A percentile compares a stretch with the other conserved stretches of the same genome.
phyloP scores from a whole-genome alignment of 2,888 invertebrate genomes.

The Automeris io region DNA sequence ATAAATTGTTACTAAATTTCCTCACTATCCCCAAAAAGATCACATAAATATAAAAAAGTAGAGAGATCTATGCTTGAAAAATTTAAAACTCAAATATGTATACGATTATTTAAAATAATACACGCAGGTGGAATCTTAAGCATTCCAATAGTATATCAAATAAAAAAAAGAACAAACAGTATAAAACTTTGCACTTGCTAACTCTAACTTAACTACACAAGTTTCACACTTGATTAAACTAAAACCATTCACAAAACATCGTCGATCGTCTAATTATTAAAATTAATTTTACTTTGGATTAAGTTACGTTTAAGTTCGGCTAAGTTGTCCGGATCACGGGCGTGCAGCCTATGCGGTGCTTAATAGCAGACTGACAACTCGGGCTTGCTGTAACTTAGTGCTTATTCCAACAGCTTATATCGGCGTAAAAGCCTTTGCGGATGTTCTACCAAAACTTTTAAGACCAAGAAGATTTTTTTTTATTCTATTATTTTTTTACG shows the following conservation, averaged over 20 bases:
- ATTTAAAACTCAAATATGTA: too few species aligned
- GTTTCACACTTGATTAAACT: constrained; percentile 13
- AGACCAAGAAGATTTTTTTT: too few species aligned
- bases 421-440: not conserved
- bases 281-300: constrained; percentile 23
- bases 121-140: constrained; percentile 17
- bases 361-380: constrained; percentile 32
- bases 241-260: not conserved
- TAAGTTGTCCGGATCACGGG: constrained; percentile 17
- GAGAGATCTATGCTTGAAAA: too few species aligned
- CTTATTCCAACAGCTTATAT: constrained; percentile 9
- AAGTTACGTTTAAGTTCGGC: constrained; percentile 39
- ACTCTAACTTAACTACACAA: constrained; percentile 14
- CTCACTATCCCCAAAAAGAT: too few species aligned
- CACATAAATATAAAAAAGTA: too few species aligned
- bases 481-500: too few species aligned
- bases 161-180: constrained; percentile 22
- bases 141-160: constrained; percentile 27
- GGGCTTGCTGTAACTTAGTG: constrained; percentile 22
- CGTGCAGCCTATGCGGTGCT: constrained; percentile 33
- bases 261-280: constrained; percentile 8
- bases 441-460: not conserved
- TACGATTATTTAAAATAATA: not conserved
- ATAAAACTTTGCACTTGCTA: constrained; percentile 32
- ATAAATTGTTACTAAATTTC: too few species aligned